A percentile compares a stretch with the other conserved stretches of the same genome.
These are phyloP conservation scores for Metopia argyrocephala DNA, from an alignment of 2,888 invertebrate species.

Conservation along the genomic window DNA sequence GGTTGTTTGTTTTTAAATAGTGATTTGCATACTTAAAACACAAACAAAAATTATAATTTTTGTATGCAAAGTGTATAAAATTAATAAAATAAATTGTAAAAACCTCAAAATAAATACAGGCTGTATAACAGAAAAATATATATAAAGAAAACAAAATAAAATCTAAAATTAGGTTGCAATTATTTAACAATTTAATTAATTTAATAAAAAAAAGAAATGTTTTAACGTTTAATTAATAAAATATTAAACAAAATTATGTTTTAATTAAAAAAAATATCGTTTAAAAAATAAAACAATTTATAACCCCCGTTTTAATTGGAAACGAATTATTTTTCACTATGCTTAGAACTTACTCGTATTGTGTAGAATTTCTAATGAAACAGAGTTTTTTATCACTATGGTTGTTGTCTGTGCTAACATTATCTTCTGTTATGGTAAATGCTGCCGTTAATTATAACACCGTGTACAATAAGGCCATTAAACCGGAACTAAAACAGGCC, in stretches of 20 bases:
- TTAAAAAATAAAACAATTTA: neutral
- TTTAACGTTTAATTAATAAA: neutral
- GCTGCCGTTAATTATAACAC: constrained; percentile 72
- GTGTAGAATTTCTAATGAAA: neutral
- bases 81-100: constrained; percentile 17
- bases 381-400: constrained; percentile 21
- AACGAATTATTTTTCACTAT: constrained; percentile 20
- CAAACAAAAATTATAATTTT: constrained; percentile 20
- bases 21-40: neutral
- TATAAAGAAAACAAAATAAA: neutral
- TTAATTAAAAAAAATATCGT: neutral
- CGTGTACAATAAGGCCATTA: constrained; percentile 75
- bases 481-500: constrained; percentile 72
- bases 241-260: constrained; percentile 25
- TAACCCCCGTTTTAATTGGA: neutral
- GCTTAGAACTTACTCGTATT: constrained; percentile 10
- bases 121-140: too few relatives aligned
- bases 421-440: neutral
- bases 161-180: constrained; percentile 5
- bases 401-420: constrained; percentile 15
- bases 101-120: neutral
- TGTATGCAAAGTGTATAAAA: constrained; percentile 40
- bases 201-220: neutral
- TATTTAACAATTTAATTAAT: neutral
- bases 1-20: neutral